Evolutionary conservation across 1,140 invertebrate species (phyloP), one percentile per base, ranked within the genome.

Genomic region (Heliothis subflexa): DNA sequence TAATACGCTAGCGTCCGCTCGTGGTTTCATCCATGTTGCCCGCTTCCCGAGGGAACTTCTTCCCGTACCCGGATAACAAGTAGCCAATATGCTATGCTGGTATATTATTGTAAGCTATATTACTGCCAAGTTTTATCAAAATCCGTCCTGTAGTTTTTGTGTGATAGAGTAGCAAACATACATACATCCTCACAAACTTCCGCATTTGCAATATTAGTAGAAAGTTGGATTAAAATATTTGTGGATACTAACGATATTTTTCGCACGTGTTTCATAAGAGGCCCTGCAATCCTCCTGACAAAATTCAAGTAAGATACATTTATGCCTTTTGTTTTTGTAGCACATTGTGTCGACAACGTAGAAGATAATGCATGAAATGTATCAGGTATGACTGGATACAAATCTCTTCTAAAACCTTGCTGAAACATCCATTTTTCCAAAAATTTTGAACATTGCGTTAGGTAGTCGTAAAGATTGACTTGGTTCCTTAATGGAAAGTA

Each of bases 381-480:
- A 73, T 92, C 89, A 45, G 93, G 93, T 78, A 94, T 93, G 49
- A 87, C 81, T 2, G 93, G 92, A 83, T 87, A 92, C 55, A 94
- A 85, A 81, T 94, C 93, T 86, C 91, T 91, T 40, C 89, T 85
- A 81, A 94, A 94, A 21, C 93, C 93, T 89, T 94, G 91, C 81
- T 91, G 87, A 85, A 90, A 94, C 91, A 94, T 90, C 93, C 93
- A 94, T 73, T 89, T 91, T 79, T 94, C 92, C 49, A 94, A 80
- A 84, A 94, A 94, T 49, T 75, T 79, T 18, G 78, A 74, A 80
- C 89, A 88, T 7, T 45, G 80, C 76, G 91, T 89, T 83, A 94
- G 86, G 59, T 94, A 93, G 9, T 90, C 77, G 81, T 83, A 90
- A 25, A 92, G 71, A 40, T 87, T 79, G 10, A 5, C 68, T 86